phyloP scores from a whole-genome alignment of 92 coral and sea anemone species.

The Heliopora coerulea region DNA sequence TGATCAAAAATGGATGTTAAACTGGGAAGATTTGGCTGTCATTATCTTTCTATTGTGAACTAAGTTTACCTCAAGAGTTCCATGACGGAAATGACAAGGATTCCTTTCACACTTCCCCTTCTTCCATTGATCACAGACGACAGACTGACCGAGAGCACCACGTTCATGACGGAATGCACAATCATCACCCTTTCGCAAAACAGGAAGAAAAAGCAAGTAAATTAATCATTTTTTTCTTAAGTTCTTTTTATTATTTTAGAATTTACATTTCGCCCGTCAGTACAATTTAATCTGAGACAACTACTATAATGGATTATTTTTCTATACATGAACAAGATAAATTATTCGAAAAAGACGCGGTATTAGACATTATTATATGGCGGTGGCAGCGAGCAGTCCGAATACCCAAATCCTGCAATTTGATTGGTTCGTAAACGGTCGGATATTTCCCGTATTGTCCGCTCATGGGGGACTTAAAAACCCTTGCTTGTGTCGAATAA shows the following conservation, averaged over 20 bases:
- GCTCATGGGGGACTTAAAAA: too few relatives aligned
- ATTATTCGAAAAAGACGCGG: too few relatives aligned
- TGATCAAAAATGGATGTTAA: too few relatives aligned
- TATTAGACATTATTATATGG: too few relatives aligned
- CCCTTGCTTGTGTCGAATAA: too few relatives aligned
- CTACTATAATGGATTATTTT: too few relatives aligned
- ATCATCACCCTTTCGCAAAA: constrained; percentile 65
- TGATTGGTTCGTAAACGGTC: too few relatives aligned
- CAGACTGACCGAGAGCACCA: constrained; percentile 71
- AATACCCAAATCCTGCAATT: too few relatives aligned
- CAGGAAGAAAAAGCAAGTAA: background rate
- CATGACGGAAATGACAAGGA: constrained; percentile 77
- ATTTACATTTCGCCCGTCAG: constrained; percentile 4
- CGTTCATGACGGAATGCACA: constrained; percentile 95
- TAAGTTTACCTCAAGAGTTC: constrained; percentile 76
- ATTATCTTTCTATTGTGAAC: too few relatives aligned
- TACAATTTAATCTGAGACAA: too few relatives aligned
- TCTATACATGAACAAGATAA: background rate
- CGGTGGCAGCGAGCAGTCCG: too few relatives aligned
- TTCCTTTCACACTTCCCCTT: constrained; percentile 58
- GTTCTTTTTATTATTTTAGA: background rate
- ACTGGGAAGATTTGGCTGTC: too few relatives aligned
- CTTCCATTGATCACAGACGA: constrained; percentile 73
- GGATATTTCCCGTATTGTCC: constrained; percentile 4
- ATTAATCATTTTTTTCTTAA: background rate